Percentiles rank a stretch among this genome's conserved stretches.
Evolutionary conservation across 2,888 invertebrate species (phyloP).

Genomic region (Urechis unicinctus): DNA sequence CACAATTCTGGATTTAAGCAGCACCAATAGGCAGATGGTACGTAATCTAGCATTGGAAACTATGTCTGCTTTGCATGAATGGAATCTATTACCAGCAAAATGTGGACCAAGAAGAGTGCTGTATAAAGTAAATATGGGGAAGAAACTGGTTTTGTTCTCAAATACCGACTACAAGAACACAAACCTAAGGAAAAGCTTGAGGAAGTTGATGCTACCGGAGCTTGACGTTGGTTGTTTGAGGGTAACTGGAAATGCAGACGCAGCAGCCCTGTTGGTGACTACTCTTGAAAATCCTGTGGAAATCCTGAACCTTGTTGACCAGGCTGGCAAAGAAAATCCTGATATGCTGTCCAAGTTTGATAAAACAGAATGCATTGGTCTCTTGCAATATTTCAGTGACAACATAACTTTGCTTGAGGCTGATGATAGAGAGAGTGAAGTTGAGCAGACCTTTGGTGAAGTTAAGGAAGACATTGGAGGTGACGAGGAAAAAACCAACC

Average conservation of each 20-base stretch:
- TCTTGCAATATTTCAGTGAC: conserved; percentile 16
- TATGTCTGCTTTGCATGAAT: conserved; percentile 11
- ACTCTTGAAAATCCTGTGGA: conserved; percentile 15
- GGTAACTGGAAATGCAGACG: conserved; percentile 8
- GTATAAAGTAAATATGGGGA: conserved; percentile 6
- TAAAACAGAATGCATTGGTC: conserved; percentile 6
- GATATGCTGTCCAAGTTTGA: background rate
- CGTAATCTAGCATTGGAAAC: no score
- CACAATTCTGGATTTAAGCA: conserved; percentile 9
- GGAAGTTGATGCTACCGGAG: conserved; percentile 14
- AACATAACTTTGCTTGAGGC: no score
- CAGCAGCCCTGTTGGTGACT: conserved; percentile 12
- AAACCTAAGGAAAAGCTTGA: conserved; percentile 6
- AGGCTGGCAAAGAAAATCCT: background rate
- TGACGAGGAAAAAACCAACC: conserved; percentile 2
- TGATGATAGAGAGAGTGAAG: no score
- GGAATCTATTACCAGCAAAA: conserved; percentile 15
- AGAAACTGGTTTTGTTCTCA: conserved; percentile 8
- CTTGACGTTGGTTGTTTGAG: conserved; percentile 10
- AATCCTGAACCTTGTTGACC: conserved; percentile 7
- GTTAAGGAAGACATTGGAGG: conserved; percentile 6
- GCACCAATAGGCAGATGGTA: no score
- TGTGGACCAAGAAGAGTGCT: conserved; percentile 4
- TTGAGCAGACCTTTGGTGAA: no score
- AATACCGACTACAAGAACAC: background rate